Evolutionary conservation across 2,797 vertebrate species (phyloP).

Genomic region (Muraenolepis orangiensis): DNA sequence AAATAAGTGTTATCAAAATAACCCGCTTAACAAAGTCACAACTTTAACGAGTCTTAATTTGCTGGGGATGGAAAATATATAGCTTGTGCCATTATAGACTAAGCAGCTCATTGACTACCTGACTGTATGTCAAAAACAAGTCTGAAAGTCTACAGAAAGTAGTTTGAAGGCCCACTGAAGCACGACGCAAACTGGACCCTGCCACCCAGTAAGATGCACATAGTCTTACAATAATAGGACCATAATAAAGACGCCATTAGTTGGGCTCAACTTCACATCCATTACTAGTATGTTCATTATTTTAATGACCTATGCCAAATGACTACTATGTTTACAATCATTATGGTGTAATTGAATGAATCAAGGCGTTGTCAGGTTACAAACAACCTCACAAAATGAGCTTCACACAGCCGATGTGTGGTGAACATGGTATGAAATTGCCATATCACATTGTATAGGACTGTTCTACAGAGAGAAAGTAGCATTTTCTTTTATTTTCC

Average conservation of each 20-base stretch:
- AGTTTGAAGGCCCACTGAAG: neutral
- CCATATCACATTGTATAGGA: neutral
- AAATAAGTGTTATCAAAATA: neutral
- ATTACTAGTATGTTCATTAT: constrained; percentile 42
- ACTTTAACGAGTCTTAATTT: neutral
- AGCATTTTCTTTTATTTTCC: neutral
- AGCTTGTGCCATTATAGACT: neutral
- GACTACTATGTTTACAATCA: constrained; percentile 38
- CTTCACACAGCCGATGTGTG: constrained; percentile 1
- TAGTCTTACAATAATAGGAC: constrained; percentile 22
- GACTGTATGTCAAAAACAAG: neutral
- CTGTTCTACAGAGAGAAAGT: neutral
- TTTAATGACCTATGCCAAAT: constrained; percentile 41
- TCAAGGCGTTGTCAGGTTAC: constrained; percentile 32
- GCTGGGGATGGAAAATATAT: neutral
- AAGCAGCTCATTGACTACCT: neutral
- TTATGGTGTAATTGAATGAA: constrained; percentile 38
- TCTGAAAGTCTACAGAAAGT: neutral
- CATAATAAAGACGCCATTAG: constrained; percentile 1
- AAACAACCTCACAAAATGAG: constrained; percentile 8
- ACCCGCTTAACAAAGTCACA: neutral
- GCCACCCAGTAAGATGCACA: neutral
- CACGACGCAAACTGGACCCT: neutral
- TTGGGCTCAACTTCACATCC: constrained; percentile 29
- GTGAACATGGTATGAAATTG: neutral